Evolutionary conservation across 2,888 invertebrate genomes (phyloP).

Genomic region (Apodemia mormo): DNA sequence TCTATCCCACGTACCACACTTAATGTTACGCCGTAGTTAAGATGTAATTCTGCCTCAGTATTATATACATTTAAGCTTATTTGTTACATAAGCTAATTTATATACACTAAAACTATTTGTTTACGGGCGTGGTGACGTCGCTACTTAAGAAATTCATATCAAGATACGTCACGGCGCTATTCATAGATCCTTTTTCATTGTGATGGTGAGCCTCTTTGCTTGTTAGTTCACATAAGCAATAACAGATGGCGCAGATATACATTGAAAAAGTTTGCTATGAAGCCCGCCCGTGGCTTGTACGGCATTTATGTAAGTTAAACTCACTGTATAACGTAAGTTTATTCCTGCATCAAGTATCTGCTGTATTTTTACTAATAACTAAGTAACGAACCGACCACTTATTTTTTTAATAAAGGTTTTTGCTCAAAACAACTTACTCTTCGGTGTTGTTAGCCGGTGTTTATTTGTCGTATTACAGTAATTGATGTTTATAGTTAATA

Average conservation of each 20-base stretch:
- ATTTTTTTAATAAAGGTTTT: constrained; percentile 76
- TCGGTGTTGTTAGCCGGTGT: constrained; percentile 48
- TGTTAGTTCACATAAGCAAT: constrained; percentile 25
- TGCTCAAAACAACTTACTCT: constrained; percentile 73
- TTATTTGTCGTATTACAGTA: constrained; percentile 19
- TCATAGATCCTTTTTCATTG: constrained; percentile 49
- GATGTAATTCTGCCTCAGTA: constrained; percentile 82
- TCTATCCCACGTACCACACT: constrained; percentile 79
- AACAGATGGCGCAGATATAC: constrained; percentile 41
- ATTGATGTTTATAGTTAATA: constrained; percentile 57
- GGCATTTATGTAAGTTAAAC: constrained; percentile 74
- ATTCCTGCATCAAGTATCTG: constrained; percentile 71
- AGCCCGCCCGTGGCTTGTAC: constrained; percentile 76
- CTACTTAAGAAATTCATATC: constrained; percentile 77
- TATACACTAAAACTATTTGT: constrained; percentile 78
- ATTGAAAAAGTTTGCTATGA: constrained; percentile 49
- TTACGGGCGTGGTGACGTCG: constrained; percentile 76
- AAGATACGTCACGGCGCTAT: constrained; percentile 65
- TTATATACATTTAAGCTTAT: constrained; percentile 82
- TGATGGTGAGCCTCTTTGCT: constrained; percentile 30
- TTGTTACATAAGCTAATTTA: constrained; percentile 81
- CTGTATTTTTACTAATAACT: constrained; percentile 70
- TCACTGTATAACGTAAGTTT: constrained; percentile 77
- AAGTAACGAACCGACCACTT: constrained; percentile 66
- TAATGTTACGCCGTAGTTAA: constrained; percentile 81